Conservation (phyloP, 2,888 invertebrate species). For the Girardia tigrina region DNA sequence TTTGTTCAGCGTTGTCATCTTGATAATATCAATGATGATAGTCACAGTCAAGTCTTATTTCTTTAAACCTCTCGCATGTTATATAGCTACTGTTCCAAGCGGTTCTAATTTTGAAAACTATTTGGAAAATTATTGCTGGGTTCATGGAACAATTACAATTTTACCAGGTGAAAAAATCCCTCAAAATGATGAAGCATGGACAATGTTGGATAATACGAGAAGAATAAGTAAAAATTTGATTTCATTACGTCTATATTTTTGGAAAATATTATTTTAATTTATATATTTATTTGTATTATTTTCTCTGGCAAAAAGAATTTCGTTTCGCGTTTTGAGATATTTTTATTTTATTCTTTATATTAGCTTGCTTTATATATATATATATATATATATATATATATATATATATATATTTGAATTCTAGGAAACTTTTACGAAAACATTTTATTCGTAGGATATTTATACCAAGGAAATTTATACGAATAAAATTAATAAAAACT, state of each 20-base stretch:
- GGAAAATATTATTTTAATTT: not conserved
- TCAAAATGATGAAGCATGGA: constrained; percentile 24
- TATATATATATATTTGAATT: too few relatives aligned
- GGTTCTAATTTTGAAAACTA: constrained; percentile 31
- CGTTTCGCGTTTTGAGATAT: too few relatives aligned
- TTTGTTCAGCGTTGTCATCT: constrained; percentile 31
- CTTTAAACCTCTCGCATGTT: constrained; percentile 33
- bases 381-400: too few relatives aligned
- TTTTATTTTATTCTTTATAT: too few relatives aligned
- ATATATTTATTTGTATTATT: too few relatives aligned
- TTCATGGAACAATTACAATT: constrained; percentile 34
- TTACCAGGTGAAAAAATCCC: constrained; percentile 24
- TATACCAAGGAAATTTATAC: too few relatives aligned
- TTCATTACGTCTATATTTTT: not conserved
- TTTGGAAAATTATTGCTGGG: constrained; percentile 36
- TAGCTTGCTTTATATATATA: too few relatives aligned
- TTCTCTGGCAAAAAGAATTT: too few relatives aligned
- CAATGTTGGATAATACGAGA: not conserved
- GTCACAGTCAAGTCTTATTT: constrained; percentile 31
- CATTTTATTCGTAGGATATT: too few relatives aligned
- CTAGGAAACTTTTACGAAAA: too few relatives aligned
- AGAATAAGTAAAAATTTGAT: constrained; percentile 34
- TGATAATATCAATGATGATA: constrained; percentile 29
- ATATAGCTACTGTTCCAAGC: constrained; percentile 20
- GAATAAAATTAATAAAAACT: too few relatives aligned